phyloP scores from a whole-genome alignment of 2,797 vertebrate genomes.

The Microcaecilia unicolor region DNA sequence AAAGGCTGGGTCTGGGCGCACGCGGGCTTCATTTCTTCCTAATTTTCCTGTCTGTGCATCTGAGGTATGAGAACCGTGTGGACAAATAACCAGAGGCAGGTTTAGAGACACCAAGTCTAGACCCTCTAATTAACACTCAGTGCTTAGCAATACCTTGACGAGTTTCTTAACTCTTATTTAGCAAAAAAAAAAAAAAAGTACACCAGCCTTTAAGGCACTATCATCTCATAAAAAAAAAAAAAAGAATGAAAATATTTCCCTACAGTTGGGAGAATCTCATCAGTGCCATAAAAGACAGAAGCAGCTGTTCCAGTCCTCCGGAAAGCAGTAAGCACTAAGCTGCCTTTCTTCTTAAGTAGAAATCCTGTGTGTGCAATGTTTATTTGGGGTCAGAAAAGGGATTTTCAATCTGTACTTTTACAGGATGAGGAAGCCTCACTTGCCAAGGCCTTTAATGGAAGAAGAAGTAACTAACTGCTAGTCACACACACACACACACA shows the following conservation, averaged over 20 bases:
- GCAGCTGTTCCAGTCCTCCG: too few species aligned
- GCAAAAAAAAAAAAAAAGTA: constrained; percentile 7
- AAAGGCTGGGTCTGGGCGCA: background rate
- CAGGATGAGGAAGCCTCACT: too few species aligned
- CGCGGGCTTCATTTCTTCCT: constrained; percentile 16
- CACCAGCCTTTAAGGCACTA: too few species aligned
- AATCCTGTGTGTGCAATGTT: too few species aligned
- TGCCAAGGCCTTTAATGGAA: too few species aligned
- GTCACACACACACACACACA: too few species aligned
- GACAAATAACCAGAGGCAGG: constrained; percentile 38
- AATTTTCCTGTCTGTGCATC: constrained; percentile 35
- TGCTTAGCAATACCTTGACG: constrained; percentile 26
- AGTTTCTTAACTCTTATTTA: constrained; percentile 17
- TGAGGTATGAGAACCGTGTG: constrained; percentile 31
- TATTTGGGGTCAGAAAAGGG: too few species aligned
- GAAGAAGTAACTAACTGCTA: too few species aligned
- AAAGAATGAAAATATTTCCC: constrained; percentile 17
- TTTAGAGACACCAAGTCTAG: constrained; percentile 46
- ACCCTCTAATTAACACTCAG: constrained; percentile 44
- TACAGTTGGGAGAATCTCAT: constrained; percentile 23
- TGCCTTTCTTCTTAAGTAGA: too few species aligned
- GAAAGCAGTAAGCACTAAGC: too few species aligned
- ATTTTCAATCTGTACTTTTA: too few species aligned
- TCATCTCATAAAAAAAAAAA: constrained; percentile 26
- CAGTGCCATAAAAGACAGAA: too few species aligned